phyloP scores from a whole-genome alignment of 2,797 vertebrate species.

The Etheostoma perlongum region DNA sequence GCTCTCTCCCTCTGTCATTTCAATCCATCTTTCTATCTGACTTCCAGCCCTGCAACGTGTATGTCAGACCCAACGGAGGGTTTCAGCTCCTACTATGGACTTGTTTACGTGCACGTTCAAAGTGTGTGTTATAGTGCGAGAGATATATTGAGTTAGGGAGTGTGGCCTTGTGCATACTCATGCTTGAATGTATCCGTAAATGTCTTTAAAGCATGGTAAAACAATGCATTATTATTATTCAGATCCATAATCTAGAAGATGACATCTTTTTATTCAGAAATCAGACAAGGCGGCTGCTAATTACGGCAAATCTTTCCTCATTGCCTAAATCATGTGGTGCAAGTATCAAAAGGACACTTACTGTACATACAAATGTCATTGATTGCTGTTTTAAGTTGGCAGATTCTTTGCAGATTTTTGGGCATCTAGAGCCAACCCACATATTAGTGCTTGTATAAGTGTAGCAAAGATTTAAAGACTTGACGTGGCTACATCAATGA shows the following conservation, averaged over 20 bases:
- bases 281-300: background rate
- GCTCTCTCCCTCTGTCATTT: constrained; percentile 26
- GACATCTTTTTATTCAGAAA: constrained; percentile 6
- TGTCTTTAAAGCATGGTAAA: constrained; percentile 12
- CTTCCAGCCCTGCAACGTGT: constrained; percentile 10
- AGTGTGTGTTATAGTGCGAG: background rate
- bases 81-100: constrained; percentile 58
- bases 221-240: background rate
- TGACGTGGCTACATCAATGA: constrained; percentile 57
- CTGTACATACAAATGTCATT: background rate
- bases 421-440: background rate
- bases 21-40: constrained; percentile 34
- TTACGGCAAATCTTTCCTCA: background rate
- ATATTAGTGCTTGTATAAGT: constrained; percentile 19
- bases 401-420: background rate
- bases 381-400: background rate
- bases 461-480: constrained; percentile 54
- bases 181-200: background rate
- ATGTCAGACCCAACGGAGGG: constrained; percentile 23
- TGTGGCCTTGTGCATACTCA: background rate
- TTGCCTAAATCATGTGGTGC: background rate
- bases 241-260: constrained; percentile 1
- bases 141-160: background rate
- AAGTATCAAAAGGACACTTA: background rate
- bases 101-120: constrained; percentile 53